These are phyloP conservation scores for Pituophis catenifer DNA, from an alignment of 2,113 vertebrate species.

Conservation along the genomic window DNA sequence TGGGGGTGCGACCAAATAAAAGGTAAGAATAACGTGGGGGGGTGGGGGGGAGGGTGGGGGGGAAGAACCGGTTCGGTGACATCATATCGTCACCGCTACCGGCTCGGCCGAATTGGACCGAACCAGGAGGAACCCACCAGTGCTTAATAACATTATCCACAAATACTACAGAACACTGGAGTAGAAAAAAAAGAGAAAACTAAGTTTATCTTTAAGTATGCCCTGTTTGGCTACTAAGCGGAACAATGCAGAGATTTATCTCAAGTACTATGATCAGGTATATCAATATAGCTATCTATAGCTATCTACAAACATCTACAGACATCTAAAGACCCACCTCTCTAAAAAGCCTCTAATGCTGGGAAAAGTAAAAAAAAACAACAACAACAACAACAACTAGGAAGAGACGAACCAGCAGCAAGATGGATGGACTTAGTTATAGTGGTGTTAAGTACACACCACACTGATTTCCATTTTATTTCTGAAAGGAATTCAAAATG, in stretches of 20 bases:
- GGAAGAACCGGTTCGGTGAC: too few species aligned
- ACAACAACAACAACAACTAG: rapidly evolving
- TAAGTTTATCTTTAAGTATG: not conserved
- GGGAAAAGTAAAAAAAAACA: not conserved
- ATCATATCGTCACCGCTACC: too few species aligned
- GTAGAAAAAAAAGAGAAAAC: not conserved
- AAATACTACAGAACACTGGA: not conserved
- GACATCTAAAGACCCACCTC: not conserved
- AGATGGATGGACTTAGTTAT: not conserved
- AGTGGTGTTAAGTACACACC: not conserved
- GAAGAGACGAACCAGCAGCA: not conserved
- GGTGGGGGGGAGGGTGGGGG: too few species aligned
- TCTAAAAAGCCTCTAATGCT: not conserved
- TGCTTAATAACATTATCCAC: not conserved
- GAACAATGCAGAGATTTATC: not conserved
- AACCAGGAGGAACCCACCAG: too few species aligned
- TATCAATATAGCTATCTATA: not conserved
- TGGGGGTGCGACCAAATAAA: too few species aligned
- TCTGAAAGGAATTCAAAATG: too few species aligned
- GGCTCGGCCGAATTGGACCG: too few species aligned
- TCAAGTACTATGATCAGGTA: not conserved
- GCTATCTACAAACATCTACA: too few species aligned
- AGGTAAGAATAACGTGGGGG: too few species aligned
- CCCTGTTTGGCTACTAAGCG: not conserved
- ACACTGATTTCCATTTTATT: too few species aligned